phyloP scores from a whole-genome alignment of 53 echinoderm and acorn worm species.

The Zoroaster sp. region DNA sequence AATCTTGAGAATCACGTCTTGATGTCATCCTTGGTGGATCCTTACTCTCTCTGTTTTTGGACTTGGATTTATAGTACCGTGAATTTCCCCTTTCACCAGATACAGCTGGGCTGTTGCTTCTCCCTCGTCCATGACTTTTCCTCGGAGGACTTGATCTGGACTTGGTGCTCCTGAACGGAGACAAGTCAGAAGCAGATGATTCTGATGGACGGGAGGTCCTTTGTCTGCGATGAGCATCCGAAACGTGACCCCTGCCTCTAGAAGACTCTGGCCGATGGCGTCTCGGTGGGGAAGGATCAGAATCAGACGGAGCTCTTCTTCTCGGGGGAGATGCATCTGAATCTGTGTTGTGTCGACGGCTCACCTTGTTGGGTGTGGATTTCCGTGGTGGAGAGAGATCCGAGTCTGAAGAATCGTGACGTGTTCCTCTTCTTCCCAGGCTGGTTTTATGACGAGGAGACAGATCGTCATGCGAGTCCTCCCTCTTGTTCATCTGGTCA shows the following conservation, averaged over 20 bases:
- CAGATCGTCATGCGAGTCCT: neutral
- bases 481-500: slow-evolving; percentile 31
- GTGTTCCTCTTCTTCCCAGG: neutral
- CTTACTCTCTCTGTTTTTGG: no score
- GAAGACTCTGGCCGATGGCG: neutral
- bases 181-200: slow-evolving; percentile 11
- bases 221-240: neutral
- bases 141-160: neutral
- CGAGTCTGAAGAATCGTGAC: slow-evolving; percentile 76
- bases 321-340: neutral
- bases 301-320: neutral
- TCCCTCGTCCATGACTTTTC: neutral
- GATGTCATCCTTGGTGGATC: no score
- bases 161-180: slow-evolving; percentile 27
- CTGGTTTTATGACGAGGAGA: neutral
- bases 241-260: neutral
- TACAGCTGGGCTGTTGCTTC: neutral
- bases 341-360: neutral
- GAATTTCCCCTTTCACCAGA: neutral
- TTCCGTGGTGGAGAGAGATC: slow-evolving; percentile 69
- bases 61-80: neutral
- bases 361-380: neutral
- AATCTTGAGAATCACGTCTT: slow-evolving; percentile 66
- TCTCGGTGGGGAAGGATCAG: neutral
- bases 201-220: neutral